Evolutionary conservation across 1,140 invertebrate species (phyloP).

Genomic region (Parapsyche elsis): DNA sequence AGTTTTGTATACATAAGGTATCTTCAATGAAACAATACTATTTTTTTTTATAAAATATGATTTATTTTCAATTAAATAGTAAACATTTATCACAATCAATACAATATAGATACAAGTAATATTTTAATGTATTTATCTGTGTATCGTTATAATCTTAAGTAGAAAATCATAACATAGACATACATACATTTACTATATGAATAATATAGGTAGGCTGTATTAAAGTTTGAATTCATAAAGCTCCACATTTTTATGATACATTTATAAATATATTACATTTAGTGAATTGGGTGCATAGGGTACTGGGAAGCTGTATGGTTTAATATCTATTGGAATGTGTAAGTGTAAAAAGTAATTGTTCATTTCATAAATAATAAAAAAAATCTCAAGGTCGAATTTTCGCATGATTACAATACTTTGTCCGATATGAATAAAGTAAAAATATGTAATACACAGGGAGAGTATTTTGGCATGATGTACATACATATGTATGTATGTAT

Average conservation of each 20-base stretch:
- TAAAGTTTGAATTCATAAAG: constrained; percentile 23
- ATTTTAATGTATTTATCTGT: constrained; percentile 34
- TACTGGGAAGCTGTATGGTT: neutral
- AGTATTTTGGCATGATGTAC: too few species aligned
- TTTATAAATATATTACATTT: neutral
- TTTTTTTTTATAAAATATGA: constrained; percentile 53
- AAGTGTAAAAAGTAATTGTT: too few species aligned
- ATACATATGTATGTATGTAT: too few species aligned
- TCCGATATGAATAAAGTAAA: too few species aligned
- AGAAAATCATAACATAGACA: neutral
- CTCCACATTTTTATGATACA: constrained; percentile 24
- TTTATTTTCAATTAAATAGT: constrained; percentile 55
- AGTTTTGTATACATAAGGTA: too few species aligned
- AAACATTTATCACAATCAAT: constrained; percentile 57
- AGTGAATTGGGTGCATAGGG: neutral
- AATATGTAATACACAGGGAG: too few species aligned
- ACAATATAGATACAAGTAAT: constrained; percentile 50
- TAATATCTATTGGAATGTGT: too few species aligned
- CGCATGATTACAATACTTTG: too few species aligned
- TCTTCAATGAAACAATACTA: neutral
- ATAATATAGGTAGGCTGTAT: neutral
- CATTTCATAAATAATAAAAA: too few species aligned
- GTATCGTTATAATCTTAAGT: constrained; percentile 30
- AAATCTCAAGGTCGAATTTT: too few species aligned
- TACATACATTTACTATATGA: too few species aligned